phyloP scores from a whole-genome alignment of 2,113 vertebrate genomes.

The Chloebia gouldiae region DNA sequence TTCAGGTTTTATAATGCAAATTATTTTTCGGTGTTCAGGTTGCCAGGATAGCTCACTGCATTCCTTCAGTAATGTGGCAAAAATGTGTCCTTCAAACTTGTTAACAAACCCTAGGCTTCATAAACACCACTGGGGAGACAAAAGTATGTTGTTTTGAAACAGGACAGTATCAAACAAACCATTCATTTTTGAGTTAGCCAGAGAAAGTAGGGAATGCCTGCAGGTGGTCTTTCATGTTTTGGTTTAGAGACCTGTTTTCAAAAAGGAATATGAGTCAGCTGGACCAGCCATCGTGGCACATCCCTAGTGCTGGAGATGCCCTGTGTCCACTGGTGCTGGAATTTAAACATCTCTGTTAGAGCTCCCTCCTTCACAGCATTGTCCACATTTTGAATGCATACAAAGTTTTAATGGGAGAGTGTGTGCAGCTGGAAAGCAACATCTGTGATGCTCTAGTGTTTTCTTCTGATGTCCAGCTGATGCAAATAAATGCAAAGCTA shows the following conservation, averaged over 20 bases:
- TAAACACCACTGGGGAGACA: neutral
- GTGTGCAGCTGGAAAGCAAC: neutral
- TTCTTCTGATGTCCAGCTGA: neutral
- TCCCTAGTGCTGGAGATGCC: neutral
- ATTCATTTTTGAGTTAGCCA: neutral
- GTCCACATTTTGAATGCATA: neutral
- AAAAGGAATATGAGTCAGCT: neutral
- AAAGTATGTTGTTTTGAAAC: neutral
- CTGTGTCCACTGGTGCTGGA: neutral
- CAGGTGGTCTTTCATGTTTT: slow-evolving; percentile 3
- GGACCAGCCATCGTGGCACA: neutral
- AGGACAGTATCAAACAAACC: neutral
- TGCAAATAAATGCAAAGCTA: neutral
- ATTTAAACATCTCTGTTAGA: neutral
- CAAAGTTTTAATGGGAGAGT: neutral
- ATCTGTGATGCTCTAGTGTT: neutral
- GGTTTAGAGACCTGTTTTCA: neutral
- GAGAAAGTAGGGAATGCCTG: neutral
- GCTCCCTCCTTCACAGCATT: neutral
- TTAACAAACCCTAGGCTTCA: neutral
- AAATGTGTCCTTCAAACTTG: slow-evolving; percentile 1
- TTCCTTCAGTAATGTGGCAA: neutral
- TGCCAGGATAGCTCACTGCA: neutral
- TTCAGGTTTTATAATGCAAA: neutral
- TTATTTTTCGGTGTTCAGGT: neutral